Conservation (phyloP, 2,888 invertebrate species). For the Yponomeuta plumbellus region DNA sequence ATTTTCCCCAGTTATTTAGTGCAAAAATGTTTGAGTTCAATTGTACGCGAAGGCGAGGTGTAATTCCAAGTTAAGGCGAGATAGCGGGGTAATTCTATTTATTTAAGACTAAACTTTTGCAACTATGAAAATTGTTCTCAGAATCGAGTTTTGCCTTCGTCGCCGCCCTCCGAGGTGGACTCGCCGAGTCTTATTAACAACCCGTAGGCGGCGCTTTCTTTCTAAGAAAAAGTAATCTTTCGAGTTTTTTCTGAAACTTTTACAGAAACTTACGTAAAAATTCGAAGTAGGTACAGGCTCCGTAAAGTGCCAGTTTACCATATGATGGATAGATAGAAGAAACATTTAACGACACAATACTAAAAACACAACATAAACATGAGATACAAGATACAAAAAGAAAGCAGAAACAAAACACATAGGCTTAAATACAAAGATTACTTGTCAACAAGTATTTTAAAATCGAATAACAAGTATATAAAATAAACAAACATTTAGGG, state of each 20-base stretch:
- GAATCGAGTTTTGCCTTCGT: conserved; percentile 49
- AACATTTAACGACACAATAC: too few relatives aligned
- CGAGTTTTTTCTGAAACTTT: neutral
- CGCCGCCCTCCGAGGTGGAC: conserved; percentile 24
- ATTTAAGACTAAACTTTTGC: conserved; percentile 54
- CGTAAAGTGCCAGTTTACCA: neutral
- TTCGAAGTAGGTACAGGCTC: neutral
- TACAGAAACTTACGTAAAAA: neutral
- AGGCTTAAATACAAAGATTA: too few relatives aligned
- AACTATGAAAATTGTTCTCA: conserved; percentile 61
- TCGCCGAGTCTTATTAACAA: conserved; percentile 17
- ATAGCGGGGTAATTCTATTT: conserved; percentile 42
- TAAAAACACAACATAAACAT: too few relatives aligned
- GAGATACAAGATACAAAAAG: too few relatives aligned
- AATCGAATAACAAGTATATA: too few relatives aligned
- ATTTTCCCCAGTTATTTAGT: neutral
- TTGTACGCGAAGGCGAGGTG: conserved; percentile 17
- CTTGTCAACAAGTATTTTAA: too few relatives aligned
- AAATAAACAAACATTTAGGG: too few relatives aligned
- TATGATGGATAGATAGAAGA: too few relatives aligned
- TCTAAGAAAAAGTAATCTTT: neutral
- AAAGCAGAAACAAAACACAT: too few relatives aligned
- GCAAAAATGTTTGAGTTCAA: neutral
- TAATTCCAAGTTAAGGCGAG: conserved; percentile 47
- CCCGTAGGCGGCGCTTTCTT: conserved; percentile 7